These are phyloP conservation scores for Hydractinia symbiolongicarpus DNA, from an alignment of 30 jellyfish, hydroid and myxozoan genomes.

Conservation along the genomic window DNA sequence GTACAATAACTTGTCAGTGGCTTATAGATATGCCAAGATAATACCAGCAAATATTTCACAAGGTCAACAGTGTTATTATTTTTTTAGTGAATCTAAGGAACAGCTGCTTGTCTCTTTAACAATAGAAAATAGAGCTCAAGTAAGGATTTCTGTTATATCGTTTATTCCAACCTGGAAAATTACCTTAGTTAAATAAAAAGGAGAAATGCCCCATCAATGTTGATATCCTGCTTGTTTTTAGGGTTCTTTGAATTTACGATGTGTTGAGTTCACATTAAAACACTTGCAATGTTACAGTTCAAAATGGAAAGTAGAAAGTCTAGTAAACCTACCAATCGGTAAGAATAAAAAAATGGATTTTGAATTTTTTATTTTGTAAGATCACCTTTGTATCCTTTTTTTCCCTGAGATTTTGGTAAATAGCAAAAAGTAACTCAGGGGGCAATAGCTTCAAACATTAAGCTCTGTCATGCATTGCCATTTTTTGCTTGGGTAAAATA, in stretches of 20 bases:
- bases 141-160: not conserved
- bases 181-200: no score
- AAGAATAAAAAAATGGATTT: not conserved
- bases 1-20: no score
- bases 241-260: constrained; percentile 93
- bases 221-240: not conserved
- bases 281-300: constrained; percentile 63
- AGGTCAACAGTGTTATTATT: no score
- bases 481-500: no score
- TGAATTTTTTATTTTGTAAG: no score
- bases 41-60: no score
- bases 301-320: constrained; percentile 46
- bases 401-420: no score
- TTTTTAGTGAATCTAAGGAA: not conserved
- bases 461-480: no score
- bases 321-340: constrained; percentile 23
- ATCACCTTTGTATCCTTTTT: no score
- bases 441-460: no score
- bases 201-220: not conserved
- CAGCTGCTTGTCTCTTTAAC: constrained; percentile 15
- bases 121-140: constrained; percentile 89
- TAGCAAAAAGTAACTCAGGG: no score
- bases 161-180: not conserved
- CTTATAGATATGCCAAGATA: no score
- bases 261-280: constrained; percentile 75